Evolutionary conservation across 2,113 vertebrate genomes (phyloP), one percentile per base, ranked within the genome.

Genomic region (Rattus norvegicus): DNA sequence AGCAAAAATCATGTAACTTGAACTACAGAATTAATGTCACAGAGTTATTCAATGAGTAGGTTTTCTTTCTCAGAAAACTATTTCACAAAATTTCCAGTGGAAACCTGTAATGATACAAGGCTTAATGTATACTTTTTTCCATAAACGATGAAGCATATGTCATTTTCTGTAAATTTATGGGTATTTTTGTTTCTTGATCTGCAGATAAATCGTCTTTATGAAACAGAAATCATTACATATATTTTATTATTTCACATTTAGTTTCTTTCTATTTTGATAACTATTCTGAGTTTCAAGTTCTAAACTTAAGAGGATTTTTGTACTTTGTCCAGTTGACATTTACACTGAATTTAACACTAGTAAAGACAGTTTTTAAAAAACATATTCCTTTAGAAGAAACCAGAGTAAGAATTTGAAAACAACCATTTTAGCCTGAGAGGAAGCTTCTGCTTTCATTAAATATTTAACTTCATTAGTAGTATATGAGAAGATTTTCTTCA

Each of bases 361-460:
- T 76, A n/a, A 52, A 26, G 33, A 26, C n/a, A 67, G 47, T 56
- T 49, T 96, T 88, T 63, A 4, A 22, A 28, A 43, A 84, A 63
- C 54, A 67, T 7, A 69, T 76, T 47, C 30, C 8, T 17, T 1
- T 80, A 69, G 24, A 76, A 76, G 19, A 67, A 91, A 26, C 12
- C 52, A 30, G 39, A 93, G 11, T 43, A 70, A 91, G 56, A 80
- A 69, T n/a, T 86, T 26, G 43, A 72, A 69, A 47, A 47, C 5
- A 87, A 69, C 30, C 7, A 36, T 47, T 73, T 33, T 12, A 49
- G 24, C 6, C 17, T 61, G 76, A 72, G 13, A 19, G 59, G 26
- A 75, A 91, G 88, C 61, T 92, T 92, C 54, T 85, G 88, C 73
- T 86, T 56, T 85, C 93, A 92, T 93, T 95, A 65, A 67, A 49